Percentiles rank a stretch among this genome's conserved stretches.
Conservation (phyloP, 2,113 vertebrate genomes). For the Hippocampus barbouri region DNA sequence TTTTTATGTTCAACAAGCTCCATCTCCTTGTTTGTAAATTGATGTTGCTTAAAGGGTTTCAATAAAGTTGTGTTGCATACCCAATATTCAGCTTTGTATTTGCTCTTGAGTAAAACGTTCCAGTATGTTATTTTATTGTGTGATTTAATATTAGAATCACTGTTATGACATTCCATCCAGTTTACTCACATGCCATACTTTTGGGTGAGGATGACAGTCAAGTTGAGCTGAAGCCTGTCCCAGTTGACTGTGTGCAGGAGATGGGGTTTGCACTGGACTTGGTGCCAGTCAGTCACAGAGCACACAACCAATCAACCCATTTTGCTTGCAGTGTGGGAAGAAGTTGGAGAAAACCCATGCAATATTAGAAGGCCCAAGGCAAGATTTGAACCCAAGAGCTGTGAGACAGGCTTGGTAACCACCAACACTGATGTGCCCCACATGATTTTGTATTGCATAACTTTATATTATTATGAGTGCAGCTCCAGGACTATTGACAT, state of each 20-base stretch:
- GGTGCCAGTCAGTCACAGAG: too few species aligned
- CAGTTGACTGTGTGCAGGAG: background rate
- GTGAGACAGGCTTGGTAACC: too few species aligned
- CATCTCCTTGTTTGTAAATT: constrained; percentile 73
- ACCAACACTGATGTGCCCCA: too few species aligned
- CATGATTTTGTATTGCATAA: too few species aligned
- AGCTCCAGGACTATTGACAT: too few species aligned
- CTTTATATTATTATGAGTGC: too few species aligned
- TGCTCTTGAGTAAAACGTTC: constrained; percentile 4
- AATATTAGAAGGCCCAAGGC: too few species aligned
- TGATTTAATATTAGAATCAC: background rate
- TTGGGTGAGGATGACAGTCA: background rate
- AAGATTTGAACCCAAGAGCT: too few species aligned
- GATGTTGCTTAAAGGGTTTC: constrained; percentile 77
- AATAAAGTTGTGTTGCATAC: constrained; percentile 80
- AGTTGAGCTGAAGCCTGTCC: background rate
- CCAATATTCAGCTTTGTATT: constrained; percentile 42
- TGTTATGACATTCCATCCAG: background rate
- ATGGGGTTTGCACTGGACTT: too few species aligned
- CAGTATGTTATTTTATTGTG: background rate
- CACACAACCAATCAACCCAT: too few species aligned
- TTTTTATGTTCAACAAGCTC: constrained; percentile 66
- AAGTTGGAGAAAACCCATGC: too few species aligned
- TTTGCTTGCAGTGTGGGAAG: too few species aligned
- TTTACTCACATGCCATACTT: background rate